Evolutionary conservation across 2,888 invertebrate species (phyloP).

Genomic region (Chaetoderma sp.): DNA sequence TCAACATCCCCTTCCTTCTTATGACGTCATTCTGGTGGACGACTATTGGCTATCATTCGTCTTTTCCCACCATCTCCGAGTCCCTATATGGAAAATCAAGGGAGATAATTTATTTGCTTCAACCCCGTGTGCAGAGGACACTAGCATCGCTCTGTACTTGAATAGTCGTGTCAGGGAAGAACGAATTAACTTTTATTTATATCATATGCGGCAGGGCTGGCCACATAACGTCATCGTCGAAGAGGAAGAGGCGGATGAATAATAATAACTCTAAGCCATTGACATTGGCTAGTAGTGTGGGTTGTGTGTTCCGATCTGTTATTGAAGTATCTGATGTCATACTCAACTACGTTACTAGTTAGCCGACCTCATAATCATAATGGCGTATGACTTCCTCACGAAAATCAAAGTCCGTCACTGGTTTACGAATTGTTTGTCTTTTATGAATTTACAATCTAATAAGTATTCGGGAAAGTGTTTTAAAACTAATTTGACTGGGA

Average conservation of each 20-base stretch:
- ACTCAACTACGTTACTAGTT: no score
- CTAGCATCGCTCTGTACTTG: background rate
- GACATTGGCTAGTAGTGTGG: no score
- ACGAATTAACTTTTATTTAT: conserved; percentile 1
- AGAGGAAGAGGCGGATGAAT: background rate
- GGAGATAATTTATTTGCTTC: background rate
- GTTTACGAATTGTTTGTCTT: no score
- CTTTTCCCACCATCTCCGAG: background rate
- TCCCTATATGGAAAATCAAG: conserved; percentile 6
- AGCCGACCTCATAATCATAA: no score
- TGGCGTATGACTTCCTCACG: no score
- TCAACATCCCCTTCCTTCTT: background rate
- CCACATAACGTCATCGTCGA: background rate
- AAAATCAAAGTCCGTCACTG: no score
- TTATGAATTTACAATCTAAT: no score
- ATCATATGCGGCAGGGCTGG: conserved; percentile 7
- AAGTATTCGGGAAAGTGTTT: no score
- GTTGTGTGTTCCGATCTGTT: no score
- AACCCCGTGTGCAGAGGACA: conserved; percentile 1
- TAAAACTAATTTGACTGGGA: no score
- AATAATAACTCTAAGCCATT: no score
- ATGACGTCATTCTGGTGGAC: conserved; percentile 8
- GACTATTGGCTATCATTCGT: background rate
- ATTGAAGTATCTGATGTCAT: no score
- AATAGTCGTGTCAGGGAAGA: conserved; percentile 2